Evolutionary conservation across 2,888 invertebrate species (phyloP).

Genomic region (Boloria euphrosyne): DNA sequence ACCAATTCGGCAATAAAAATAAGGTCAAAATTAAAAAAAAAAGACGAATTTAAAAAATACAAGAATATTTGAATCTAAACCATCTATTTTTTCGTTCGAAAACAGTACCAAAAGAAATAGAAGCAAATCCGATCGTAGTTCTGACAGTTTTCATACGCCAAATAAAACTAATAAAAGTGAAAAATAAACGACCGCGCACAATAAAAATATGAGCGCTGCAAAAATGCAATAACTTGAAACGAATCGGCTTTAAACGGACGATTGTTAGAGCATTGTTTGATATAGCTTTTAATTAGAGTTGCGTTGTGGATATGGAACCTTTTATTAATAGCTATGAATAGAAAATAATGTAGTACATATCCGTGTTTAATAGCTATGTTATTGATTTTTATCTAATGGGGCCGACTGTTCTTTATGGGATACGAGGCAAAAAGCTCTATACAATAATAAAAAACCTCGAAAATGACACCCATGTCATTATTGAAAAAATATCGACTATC

Average conservation of each 20-base stretch:
- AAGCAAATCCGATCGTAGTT: slow-evolving; percentile 22
- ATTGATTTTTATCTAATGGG: no score
- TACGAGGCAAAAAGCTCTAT: no score
- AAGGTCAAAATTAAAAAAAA: neutral
- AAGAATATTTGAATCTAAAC: slow-evolving; percentile 8
- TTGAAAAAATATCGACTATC: no score
- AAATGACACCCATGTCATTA: no score
- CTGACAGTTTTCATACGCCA: slow-evolving; percentile 29
- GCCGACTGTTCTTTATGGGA: no score
- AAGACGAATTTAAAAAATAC: slow-evolving; percentile 2
- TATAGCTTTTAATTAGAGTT: slow-evolving; percentile 29
- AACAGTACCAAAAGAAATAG: slow-evolving; percentile 21
- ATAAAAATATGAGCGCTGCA: slow-evolving; percentile 29
- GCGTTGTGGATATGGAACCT: slow-evolving; percentile 8
- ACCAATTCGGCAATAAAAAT: no score
- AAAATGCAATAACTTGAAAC: slow-evolving; percentile 37
- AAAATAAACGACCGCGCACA: slow-evolving; percentile 26
- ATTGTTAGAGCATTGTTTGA: slow-evolving; percentile 33
- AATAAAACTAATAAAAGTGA: slow-evolving; percentile 28
- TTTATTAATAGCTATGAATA: slow-evolving; percentile 6
- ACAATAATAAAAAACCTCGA: no score
- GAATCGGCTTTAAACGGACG: slow-evolving; percentile 31
- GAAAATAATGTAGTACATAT: neutral
- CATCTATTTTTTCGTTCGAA: slow-evolving; percentile 7
- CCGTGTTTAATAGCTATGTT: no score